Evolutionary conservation across 2,797 vertebrate species (phyloP).

Genomic region (Pangasius mekongensis): DNA sequence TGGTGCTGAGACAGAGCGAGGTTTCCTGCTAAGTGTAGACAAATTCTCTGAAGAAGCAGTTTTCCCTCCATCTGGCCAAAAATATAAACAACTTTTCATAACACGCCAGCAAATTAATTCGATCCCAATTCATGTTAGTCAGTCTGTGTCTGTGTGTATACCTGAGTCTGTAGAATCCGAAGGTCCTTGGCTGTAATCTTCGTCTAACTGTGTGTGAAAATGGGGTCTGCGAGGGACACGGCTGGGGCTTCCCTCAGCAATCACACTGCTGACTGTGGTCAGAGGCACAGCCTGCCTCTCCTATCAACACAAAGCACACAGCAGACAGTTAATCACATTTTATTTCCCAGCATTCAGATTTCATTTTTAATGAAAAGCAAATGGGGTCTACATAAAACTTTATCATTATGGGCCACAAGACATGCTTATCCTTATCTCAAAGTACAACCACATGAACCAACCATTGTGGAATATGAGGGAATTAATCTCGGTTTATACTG

Average conservation of each 20-base stretch:
- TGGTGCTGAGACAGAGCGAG: conserved; percentile 69
- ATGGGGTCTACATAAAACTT: background rate
- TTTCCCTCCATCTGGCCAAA: conserved; percentile 67
- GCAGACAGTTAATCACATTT: background rate
- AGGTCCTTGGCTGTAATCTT: conserved; percentile 70
- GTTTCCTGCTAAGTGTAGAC: conserved; percentile 64
- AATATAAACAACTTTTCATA: background rate
- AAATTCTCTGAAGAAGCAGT: conserved; percentile 58
- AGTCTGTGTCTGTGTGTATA: conserved; percentile 45
- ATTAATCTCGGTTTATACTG: conserved; percentile 11
- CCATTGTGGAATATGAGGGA: background rate
- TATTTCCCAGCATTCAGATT: background rate
- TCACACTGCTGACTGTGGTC: conserved; percentile 78
- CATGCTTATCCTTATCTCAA: background rate
- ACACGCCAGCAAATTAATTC: background rate
- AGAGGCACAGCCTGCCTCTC: conserved; percentile 87
- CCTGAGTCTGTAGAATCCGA: conserved; percentile 77
- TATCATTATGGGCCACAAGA: conserved; percentile 2
- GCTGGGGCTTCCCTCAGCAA: conserved; percentile 65
- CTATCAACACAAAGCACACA: conserved; percentile 61
- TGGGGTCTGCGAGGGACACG: conserved; percentile 75
- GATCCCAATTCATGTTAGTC: background rate
- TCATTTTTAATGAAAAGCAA: conserved; percentile 13
- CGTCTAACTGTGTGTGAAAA: conserved; percentile 69
- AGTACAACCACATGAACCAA: background rate